Base-by-base conservation (phyloP, 2,888 invertebrate species). In the Ceratothoa steindachneri region DNA sequence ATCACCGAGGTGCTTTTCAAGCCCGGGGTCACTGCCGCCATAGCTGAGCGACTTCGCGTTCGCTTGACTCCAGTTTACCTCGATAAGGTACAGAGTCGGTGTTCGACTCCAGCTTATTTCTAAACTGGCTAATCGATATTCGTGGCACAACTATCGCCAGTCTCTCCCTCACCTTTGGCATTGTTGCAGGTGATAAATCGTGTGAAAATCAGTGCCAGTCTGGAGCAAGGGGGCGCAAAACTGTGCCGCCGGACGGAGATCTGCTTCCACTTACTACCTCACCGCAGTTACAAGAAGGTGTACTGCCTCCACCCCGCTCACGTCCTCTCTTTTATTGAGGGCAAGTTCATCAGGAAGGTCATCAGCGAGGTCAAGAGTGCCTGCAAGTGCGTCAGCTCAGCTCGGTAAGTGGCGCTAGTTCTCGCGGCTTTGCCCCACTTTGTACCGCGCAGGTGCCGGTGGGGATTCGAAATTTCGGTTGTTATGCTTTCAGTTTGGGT, bases 1-100 rank as follows among this genome's bases (percentile, higher is more conserved):
- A 92, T 91, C 69, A 95, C 98, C 93, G 95, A 95, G 82, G 91
- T 97, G 80, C 97, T 97, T 0, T 92, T 97, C 80, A 85, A 86
- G 22, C 81, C 85, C 0, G 83, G 87, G 81, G 85, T 85, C 3
- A 86, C 85, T 73, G 87, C 88, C 81, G 81, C 88, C 15, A 85
- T 86, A 74, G 90, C 93, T 0, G 90, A 92, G 76, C 88, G 87
- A 74, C 84, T 97, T 15, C 87, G 90, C 73, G 87, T 89, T 69
- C 89, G 88, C 81, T 86, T 98, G 41, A 93, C 91, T 67, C 88
- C 89, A 81, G 93, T 96, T 0, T 89, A 90, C 0, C 86, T 97
- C 2, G 87, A 89, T 0, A 90, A 96, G 84, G 89, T 96, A 9
- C 84, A n/a, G n/a, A n/a, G n/a, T n/a, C n/a, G n/a, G n/a, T n/a